A percentile compares a stretch with the other conserved stretches of the same genome.
These are phyloP conservation scores for Thymelicus sylvestris DNA, from an alignment of 2,888 invertebrate species.

Conservation along the genomic window DNA sequence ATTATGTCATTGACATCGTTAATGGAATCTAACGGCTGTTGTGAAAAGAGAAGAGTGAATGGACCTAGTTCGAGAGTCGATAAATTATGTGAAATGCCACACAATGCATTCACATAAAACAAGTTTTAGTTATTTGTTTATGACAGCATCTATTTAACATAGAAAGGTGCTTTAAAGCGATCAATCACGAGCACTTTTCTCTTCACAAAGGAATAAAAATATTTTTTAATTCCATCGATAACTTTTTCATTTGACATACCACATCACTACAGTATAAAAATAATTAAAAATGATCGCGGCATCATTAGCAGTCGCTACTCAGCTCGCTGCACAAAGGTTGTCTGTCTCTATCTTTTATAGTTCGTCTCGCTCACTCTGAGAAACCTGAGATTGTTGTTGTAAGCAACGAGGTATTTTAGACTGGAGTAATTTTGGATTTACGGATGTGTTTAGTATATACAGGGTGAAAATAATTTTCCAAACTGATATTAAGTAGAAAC, in stretches of 20 bases:
- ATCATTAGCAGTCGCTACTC: constrained; percentile 60
- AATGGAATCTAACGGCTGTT: too few species aligned
- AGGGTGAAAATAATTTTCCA: neutral
- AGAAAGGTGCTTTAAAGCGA: too few species aligned
- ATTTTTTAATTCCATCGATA: constrained; percentile 24
- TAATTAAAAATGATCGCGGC: constrained; percentile 55
- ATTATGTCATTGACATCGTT: too few species aligned
- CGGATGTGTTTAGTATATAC: neutral
- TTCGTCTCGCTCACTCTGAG: constrained; percentile 46
- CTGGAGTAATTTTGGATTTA: constrained; percentile 14
- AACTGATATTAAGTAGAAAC: too few species aligned
- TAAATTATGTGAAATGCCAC: too few species aligned
- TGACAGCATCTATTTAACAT: too few species aligned
- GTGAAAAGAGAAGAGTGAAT: too few species aligned
- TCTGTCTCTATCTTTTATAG: constrained; percentile 46
- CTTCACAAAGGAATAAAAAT: too few species aligned
- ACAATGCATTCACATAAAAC: too few species aligned
- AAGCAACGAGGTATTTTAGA: constrained; percentile 52
- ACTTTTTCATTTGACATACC: neutral
- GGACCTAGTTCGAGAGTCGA: too few species aligned
- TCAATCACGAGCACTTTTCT: too few species aligned
- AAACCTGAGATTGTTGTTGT: constrained; percentile 58
- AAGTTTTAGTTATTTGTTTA: too few species aligned
- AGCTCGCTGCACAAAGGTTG: constrained; percentile 44
- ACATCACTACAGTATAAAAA: constrained; percentile 56